phyloP scores from a whole-genome alignment of 2,113 vertebrate genomes.

The Panthera leo region DNA sequence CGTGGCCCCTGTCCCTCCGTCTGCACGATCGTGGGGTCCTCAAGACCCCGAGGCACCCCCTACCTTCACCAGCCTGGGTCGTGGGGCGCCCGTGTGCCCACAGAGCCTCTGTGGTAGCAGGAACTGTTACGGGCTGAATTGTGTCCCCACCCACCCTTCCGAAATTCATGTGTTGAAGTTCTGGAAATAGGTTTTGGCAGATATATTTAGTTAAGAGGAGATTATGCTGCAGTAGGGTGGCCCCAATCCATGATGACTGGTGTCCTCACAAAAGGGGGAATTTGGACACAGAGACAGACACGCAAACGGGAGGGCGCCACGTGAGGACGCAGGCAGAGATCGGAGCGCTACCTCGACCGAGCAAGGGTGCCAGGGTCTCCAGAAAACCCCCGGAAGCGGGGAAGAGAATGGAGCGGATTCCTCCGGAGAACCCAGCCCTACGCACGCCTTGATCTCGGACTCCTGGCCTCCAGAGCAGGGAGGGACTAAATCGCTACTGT shows the following conservation, averaged over 20 bases:
- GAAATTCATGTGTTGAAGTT: too few species aligned
- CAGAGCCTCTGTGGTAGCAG: background rate
- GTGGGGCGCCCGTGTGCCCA: too few species aligned
- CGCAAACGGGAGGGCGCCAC: too few species aligned
- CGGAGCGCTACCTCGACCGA: rapidly evolving
- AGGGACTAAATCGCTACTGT: background rate
- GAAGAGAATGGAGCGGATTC: rapidly evolving
- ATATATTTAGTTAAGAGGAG: background rate
- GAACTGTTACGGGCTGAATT: background rate
- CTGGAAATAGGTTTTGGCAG: background rate
- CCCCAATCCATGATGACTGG: rapidly evolving
- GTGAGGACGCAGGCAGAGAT: background rate
- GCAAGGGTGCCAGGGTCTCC: background rate
- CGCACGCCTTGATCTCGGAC: too few species aligned
- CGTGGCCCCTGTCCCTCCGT: background rate
- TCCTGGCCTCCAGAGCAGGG: background rate
- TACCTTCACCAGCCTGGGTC: background rate
- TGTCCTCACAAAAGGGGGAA: background rate
- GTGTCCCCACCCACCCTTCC: too few species aligned
- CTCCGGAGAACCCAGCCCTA: background rate
- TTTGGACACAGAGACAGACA: background rate
- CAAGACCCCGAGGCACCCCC: rapidly evolving
- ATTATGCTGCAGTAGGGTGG: too few species aligned
- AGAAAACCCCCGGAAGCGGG: rapidly evolving
- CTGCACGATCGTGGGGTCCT: rapidly evolving